Base-by-base conservation (phyloP, 2,797 vertebrate genomes). In the Strix occidentalis region DNA sequence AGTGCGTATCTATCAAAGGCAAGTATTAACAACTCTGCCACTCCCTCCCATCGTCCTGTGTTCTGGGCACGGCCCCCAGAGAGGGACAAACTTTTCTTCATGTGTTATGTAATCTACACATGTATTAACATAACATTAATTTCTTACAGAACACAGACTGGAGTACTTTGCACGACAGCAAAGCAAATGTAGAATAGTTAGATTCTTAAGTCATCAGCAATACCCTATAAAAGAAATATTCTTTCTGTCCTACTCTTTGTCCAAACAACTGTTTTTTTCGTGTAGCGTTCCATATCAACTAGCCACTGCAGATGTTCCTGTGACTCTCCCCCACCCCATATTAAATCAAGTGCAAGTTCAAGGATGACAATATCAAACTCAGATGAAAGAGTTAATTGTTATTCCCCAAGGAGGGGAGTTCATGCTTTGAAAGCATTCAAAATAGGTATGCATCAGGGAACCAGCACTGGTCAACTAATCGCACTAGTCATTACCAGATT, bases 21-120 rank as follows among this genome's bases (percentile, higher is more conserved):
- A 95, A 95, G 95, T 91, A 95, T 88, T 88, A 96, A 91, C 96
- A 97, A 39, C 68, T 66, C 93, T 16, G 79, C 90, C 96, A 94
- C 95, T 92, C 95, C 96, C 95, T 96, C 48, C 75, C 74, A 89
- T 79, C 57, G 0, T 60, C 31, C 71, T 8, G 10, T 16, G 21
- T 80, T 96, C 75, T 94, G 90, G 95, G 95, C 89, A 94, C 0
- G 0, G 95, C 78, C 93, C 71, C 50, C 71, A 83, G 7, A 87
- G 24, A 85, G 50, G 89, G 68, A 87, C 89, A 96, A 80, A 86
- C 48, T 84, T 78, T 93, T 65, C 85, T 43, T 74, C 11, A 2
- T 54, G 23, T 0, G 2, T 95, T 93, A 93, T 21, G 65, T 88
- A 95, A 96, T 29, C 54, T 45, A 54, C 48, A 33, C 18, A 41